phyloP scores from a whole-genome alignment of 2,113 vertebrate species.

The Candoia aspera region DNA sequence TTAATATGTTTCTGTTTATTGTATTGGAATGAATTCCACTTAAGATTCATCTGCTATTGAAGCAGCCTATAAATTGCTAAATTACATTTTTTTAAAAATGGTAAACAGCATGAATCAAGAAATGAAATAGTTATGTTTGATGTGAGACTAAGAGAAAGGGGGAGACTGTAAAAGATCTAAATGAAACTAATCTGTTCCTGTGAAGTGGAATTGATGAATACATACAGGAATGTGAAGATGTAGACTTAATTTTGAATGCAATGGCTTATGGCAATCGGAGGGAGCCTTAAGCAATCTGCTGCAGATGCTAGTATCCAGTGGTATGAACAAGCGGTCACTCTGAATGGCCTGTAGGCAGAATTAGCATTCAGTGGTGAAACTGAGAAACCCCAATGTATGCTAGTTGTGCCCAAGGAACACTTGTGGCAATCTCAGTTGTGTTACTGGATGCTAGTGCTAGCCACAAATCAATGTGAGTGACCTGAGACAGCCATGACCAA shows the following conservation, averaged over 20 bases:
- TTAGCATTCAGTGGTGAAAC: neutral
- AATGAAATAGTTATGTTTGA: neutral
- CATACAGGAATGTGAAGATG: neutral
- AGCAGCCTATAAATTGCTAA: neutral
- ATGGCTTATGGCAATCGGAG: neutral
- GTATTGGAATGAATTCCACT: neutral
- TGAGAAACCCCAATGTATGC: neutral
- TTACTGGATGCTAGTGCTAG: neutral
- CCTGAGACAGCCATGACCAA: neutral
- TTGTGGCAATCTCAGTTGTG: neutral
- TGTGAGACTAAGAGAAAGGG: neutral
- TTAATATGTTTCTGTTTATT: neutral
- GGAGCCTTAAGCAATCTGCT: neutral
- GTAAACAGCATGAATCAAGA: neutral
- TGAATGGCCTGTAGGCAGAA: neutral
- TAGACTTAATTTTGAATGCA: neutral
- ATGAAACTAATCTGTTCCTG: neutral
- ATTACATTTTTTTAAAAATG: neutral
- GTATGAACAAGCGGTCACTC: neutral
- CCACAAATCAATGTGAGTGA: neutral
- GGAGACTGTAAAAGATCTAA: neutral
- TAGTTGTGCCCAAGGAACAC: neutral
- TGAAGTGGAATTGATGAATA: neutral
- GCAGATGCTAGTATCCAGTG: neutral
- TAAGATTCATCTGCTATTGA: neutral